phyloP scores from a whole-genome alignment of 2,888 invertebrate species.

The Morpho helenor region DNA sequence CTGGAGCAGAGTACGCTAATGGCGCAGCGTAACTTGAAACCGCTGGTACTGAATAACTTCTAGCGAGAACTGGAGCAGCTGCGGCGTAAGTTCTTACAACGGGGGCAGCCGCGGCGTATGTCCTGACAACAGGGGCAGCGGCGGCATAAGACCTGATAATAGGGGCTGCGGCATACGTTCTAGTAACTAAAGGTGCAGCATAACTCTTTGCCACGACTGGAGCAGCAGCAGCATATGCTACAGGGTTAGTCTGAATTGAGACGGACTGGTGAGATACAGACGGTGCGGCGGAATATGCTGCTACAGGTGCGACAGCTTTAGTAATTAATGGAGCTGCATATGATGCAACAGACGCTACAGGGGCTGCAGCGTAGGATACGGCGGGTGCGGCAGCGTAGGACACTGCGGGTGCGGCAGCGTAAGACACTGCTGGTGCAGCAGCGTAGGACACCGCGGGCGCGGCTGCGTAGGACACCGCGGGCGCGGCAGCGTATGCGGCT shows the following conservation, averaged over 20 bases:
- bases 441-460: conserved; percentile 39
- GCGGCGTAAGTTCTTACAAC: conserved; percentile 30
- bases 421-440: conserved; percentile 38
- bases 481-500: conserved; percentile 53
- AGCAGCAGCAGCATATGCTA: conserved; percentile 50
- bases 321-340: conserved; percentile 49
- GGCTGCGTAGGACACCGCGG: conserved; percentile 35
- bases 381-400: conserved; percentile 28
- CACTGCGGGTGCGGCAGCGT: conserved; percentile 38
- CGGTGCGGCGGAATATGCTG: conserved; percentile 30
- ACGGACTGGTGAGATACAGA: conserved; percentile 35
- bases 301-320: conserved; percentile 54
- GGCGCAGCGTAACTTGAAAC: conserved; percentile 32
- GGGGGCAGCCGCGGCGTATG: conserved; percentile 28
- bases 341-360: conserved; percentile 42
- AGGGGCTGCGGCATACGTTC: conserved; percentile 57
- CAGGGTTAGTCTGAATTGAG: conserved; percentile 30
- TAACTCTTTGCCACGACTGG: conserved; percentile 56
- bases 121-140: conserved; percentile 22
- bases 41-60: conserved; percentile 41
- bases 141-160: conserved; percentile 32
- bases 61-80: conserved; percentile 30
- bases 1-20: conserved; percentile 26
- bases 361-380: conserved; percentile 28
- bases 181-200: conserved; percentile 53